phyloP scores from a whole-genome alignment of 2,113 vertebrate genomes.

The Neotoma lepida region DNA sequence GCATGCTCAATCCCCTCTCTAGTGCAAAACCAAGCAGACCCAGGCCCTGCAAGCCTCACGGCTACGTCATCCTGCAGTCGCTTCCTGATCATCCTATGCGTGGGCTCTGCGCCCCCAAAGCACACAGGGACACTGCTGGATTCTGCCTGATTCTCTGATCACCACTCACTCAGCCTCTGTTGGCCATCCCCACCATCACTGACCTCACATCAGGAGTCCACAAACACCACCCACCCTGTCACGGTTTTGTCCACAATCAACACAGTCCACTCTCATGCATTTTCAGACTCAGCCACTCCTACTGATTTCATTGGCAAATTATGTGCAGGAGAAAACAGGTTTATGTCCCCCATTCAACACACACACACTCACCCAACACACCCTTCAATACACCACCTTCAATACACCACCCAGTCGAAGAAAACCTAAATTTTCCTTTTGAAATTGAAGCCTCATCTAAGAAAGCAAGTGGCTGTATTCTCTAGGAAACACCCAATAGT shows the following conservation, averaged over 20 bases:
- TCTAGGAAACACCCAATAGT: not conserved
- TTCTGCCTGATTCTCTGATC: not conserved
- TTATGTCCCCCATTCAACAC: not conserved
- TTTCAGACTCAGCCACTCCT: not conserved
- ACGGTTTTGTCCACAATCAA: constrained; percentile 2
- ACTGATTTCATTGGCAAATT: constrained; percentile 27
- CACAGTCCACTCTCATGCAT: not conserved
- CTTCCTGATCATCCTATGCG: not conserved
- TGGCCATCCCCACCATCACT: not conserved
- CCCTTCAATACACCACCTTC: not conserved
- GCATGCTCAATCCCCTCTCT: not conserved
- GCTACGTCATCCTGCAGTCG: not conserved
- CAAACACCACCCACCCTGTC: constrained; percentile 6
- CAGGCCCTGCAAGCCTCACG: not conserved
- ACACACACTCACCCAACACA: not conserved
- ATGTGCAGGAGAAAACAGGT: not conserved
- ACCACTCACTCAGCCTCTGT: not conserved
- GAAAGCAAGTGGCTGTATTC: not conserved
- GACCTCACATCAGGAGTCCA: not conserved
- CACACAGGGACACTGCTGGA: not conserved
- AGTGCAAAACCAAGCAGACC: not conserved
- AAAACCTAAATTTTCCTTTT: constrained; percentile 36
- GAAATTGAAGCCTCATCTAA: constrained; percentile 37
- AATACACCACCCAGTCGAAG: not conserved
- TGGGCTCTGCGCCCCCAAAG: not conserved